Base-by-base conservation (phyloP, 2,113 vertebrate genomes). In the Danio rerio region DNA sequence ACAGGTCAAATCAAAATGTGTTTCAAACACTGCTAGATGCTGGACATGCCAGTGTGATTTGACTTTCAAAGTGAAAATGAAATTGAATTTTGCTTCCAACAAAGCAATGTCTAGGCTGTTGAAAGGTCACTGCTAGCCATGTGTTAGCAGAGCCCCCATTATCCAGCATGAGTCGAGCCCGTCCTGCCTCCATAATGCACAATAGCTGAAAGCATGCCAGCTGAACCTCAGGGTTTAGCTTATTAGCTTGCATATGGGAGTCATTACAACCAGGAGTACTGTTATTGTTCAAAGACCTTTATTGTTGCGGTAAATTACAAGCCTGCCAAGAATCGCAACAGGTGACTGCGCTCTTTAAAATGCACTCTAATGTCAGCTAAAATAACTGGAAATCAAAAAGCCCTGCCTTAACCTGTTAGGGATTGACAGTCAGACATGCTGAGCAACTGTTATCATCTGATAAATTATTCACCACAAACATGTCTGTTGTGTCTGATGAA, bases 71-170 rank as follows among this genome's bases (percentile, higher is more conserved):
- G 61, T 62, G 70, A 42, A 79, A 69, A 7, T 52, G 52, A 65
- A 80, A 76, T 18, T 47, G 8, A 59, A 76, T 71, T n/a, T 47
- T 40, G 61, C 65, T 18, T 16, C 31, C 45, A 53, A 72, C 63
- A 56, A 63, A 63, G 66, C 80, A 76, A 50, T 50, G 66, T 72
- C 71, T 77, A n/a, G 3, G 50, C 49, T 56, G 55, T 80, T 82
- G 18, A 80, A 83, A 83, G 77, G 73, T 80, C 76, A 81, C 42
- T n/a, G 63, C 49, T 71, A 56, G 80, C 63, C 69, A 81, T 76
- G 31, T 70, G 20, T 62, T 77, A 63, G 45, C 45, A 52, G 63
- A 78, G 45, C 59, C 56, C 56, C 84, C 49, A 31, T 62, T 74
- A 68, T 65, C 16, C 58, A 65, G 61, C 21, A 43, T 5, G 21